A percentile compares a stretch with the other conserved stretches of the same genome.
Evolutionary conservation across 30 jellyfish, hydroid and myxozoan genomes (phyloP).

Genomic region (Hydractinia echinata): DNA sequence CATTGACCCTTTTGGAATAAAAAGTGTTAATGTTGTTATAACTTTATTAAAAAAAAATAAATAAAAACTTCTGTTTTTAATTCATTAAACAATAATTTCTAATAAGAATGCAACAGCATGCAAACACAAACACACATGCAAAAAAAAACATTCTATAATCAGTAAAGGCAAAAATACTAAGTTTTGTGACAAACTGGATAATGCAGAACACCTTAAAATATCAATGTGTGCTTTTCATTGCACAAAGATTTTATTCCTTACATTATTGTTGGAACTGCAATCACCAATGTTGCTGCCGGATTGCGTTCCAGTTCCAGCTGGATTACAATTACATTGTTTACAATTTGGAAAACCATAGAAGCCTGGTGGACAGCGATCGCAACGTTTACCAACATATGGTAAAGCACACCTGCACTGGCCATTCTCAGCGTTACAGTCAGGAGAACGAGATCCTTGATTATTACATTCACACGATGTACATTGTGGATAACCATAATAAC

Average conservation of each 20-base stretch:
- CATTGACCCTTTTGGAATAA: slow-evolving; percentile 70
- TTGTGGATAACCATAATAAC: slow-evolving; percentile 74
- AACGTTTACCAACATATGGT: slow-evolving; percentile 65
- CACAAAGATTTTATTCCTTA: slow-evolving; percentile 3
- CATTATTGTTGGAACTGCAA: slow-evolving; percentile 65
- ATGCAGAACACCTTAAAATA: too few species aligned
- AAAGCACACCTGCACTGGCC: slow-evolving; percentile 81
- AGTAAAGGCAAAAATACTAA: too few species aligned
- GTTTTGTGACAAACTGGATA: too few species aligned
- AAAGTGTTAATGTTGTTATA: neutral
- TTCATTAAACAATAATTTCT: too few species aligned
- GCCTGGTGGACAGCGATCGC: slow-evolving; percentile 78
- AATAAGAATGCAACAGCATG: too few species aligned
- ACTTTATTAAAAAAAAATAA: too few species aligned
- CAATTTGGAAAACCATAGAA: slow-evolving; percentile 90
- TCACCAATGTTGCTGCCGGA: slow-evolving; percentile 55
- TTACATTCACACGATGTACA: slow-evolving; percentile 76
- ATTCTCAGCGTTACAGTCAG: slow-evolving; percentile 56
- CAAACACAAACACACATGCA: too few species aligned
- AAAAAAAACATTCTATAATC: too few species aligned
- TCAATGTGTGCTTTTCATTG: too few species aligned
- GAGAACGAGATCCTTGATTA: slow-evolving; percentile 53
- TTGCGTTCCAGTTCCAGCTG: slow-evolving; percentile 74
- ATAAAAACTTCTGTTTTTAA: too few species aligned
- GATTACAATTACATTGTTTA: slow-evolving; percentile 76